These are phyloP conservation scores for Galago senegalensis DNA, from an alignment of 2,797 vertebrate genomes.

Conservation along the genomic window DNA sequence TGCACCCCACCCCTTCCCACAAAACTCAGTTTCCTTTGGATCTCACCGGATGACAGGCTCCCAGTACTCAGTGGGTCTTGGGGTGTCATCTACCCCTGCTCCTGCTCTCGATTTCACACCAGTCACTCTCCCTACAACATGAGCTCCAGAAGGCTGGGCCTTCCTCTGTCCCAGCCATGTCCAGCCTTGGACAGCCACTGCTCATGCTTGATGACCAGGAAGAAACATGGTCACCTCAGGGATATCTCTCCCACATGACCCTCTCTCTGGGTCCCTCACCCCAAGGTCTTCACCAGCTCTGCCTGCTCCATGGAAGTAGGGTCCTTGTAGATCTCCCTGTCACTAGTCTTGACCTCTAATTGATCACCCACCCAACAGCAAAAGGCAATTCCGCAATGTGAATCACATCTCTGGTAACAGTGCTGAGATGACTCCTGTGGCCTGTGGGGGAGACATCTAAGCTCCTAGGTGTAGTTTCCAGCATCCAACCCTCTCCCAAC, in stretches of 20 bases:
- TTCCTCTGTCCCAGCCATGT: not conserved
- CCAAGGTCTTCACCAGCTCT: not conserved
- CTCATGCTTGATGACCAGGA: not conserved
- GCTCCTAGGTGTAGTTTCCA: not conserved
- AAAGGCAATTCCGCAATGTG: not conserved
- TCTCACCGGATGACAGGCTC: not conserved
- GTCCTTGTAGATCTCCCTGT: not conserved
- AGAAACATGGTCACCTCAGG: not conserved
- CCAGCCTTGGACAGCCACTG: not conserved
- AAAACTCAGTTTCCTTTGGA: not conserved
- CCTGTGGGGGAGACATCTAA: not conserved
- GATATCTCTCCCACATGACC: not conserved
- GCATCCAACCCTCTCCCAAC: not conserved
- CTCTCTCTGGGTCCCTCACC: not conserved
- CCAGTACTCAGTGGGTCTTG: not conserved
- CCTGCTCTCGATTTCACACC: not conserved
- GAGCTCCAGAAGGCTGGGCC: not conserved
- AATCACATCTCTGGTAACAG: accelerated
- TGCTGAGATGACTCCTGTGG: not conserved
- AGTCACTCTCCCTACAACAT: accelerated
- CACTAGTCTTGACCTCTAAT: not conserved
- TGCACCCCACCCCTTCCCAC: not conserved
- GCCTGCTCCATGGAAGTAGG: not conserved
- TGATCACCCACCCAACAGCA: not conserved
- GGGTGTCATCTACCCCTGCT: accelerated